phyloP scores from a whole-genome alignment of 2,888 invertebrate genomes.

The Synanthedon myopaeformis region DNA sequence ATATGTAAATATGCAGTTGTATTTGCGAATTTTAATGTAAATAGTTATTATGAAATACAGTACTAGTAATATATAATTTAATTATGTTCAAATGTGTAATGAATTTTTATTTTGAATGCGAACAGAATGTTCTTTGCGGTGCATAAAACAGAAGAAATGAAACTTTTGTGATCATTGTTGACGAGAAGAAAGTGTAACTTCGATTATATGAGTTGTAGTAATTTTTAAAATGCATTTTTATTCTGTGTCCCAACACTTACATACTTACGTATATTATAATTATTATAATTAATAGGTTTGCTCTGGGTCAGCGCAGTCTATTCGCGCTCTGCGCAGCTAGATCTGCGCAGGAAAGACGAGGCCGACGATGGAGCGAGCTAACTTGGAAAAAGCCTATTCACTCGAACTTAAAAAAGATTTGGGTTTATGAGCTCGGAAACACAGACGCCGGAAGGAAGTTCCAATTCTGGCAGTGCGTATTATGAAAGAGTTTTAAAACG shows the following conservation, averaged over 20 bases:
- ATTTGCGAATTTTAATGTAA: constrained; percentile 64
- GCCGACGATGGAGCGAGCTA: no score
- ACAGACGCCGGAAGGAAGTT: no score
- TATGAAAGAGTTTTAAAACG: no score
- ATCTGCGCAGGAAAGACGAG: no score
- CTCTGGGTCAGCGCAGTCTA: no score
- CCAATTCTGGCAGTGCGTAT: no score
- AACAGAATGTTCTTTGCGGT: constrained; percentile 60
- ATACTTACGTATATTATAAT: no score
- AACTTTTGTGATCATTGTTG: constrained; percentile 68
- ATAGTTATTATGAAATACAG: constrained; percentile 38
- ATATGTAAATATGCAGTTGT: constrained; percentile 54
- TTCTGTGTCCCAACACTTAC: neutral
- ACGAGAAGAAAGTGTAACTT: constrained; percentile 67
- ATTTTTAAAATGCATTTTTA: constrained; percentile 47
- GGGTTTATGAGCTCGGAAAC: no score
- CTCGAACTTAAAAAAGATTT: no score
- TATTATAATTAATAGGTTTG: no score
- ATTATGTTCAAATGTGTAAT: constrained; percentile 43
- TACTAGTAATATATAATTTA: constrained; percentile 58
- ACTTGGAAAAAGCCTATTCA: no score
- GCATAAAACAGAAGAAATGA: constrained; percentile 50
- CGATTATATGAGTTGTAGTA: constrained; percentile 69
- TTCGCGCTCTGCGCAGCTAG: no score
- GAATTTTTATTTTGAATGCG: constrained; percentile 48